Conservation (phyloP, 2,888 invertebrate species). For the Chaetogeoica ovagalla region DNA sequence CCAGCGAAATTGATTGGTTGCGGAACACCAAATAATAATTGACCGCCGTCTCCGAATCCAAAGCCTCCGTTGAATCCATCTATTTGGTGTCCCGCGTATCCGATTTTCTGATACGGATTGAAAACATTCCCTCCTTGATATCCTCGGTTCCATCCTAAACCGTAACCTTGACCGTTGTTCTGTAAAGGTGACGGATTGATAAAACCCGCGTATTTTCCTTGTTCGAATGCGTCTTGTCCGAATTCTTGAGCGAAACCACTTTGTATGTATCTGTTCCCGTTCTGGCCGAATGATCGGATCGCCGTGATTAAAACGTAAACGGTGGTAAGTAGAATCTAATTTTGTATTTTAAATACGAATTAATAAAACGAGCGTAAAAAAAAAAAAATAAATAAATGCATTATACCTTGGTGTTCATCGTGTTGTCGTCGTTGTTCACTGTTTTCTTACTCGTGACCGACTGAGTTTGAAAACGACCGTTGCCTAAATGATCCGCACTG, state of each 20-base stretch:
- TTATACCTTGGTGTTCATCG: slow-evolving; percentile 18
- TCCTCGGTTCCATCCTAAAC: slow-evolving; percentile 3
- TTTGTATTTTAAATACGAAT: not conserved
- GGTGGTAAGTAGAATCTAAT: slow-evolving; percentile 10
- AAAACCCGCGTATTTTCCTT: not conserved
- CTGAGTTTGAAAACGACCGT: not conserved
- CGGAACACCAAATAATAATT: slow-evolving; percentile 10
- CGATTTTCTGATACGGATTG: slow-evolving; percentile 26
- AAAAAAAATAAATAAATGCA: not conserved
- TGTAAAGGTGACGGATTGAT: not conserved
- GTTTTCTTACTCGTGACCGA: not conserved
- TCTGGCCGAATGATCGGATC: not conserved
- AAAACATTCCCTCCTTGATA: slow-evolving; percentile 13
- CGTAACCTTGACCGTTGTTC: not conserved
- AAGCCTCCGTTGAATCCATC: not conserved
- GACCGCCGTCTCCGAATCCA: slow-evolving; percentile 6
- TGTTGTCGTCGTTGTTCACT: not conserved
- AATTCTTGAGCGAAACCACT: slow-evolving; percentile 16
- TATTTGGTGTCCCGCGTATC: slow-evolving; percentile 1
- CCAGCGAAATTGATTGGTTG: slow-evolving; percentile 23
- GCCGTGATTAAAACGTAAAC: not conserved
- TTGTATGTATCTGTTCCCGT: slow-evolving; percentile 1
- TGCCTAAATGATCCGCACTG: not conserved
- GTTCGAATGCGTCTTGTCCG: slow-evolving; percentile 7
- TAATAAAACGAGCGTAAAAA: not conserved